These are phyloP conservation scores for Nyleta sp. DNA, from an alignment of 2,888 invertebrate genomes.

Conservation along the genomic window DNA sequence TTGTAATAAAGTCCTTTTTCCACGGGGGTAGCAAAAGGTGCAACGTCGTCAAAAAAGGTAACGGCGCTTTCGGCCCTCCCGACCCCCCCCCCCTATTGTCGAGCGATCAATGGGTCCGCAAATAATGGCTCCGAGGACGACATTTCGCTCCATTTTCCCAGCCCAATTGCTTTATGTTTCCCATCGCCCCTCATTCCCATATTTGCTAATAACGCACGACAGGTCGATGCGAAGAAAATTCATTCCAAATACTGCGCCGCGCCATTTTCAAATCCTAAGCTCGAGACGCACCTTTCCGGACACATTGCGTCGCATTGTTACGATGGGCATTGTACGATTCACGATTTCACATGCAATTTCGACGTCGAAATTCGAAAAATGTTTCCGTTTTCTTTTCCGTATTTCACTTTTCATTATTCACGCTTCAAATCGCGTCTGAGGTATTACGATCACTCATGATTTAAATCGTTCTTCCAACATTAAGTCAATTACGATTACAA, in stretches of 20 bases:
- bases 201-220: slow-evolving; percentile 49
- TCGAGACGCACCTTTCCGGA: slow-evolving; percentile 11
- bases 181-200: slow-evolving; percentile 31
- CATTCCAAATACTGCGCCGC: slow-evolving; percentile 11
- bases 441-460: too few relatives aligned
- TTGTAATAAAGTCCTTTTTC: slow-evolving; percentile 25
- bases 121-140: slow-evolving; percentile 37
- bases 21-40: slow-evolving; percentile 16
- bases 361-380: too few relatives aligned
- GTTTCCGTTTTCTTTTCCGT: too few relatives aligned
- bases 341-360: too few relatives aligned
- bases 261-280: slow-evolving; percentile 29
- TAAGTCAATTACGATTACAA: too few relatives aligned
- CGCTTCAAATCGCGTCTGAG: too few relatives aligned
- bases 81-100: slow-evolving; percentile 28
- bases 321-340: too few relatives aligned
- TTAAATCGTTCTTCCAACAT: too few relatives aligned
- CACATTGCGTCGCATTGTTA: not conserved
- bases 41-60: slow-evolving; percentile 36
- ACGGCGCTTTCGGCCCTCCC: slow-evolving; percentile 17
- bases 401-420: too few relatives aligned
- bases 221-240: slow-evolving; percentile 44
- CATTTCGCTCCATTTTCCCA: slow-evolving; percentile 40
- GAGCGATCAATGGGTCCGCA: slow-evolving; percentile 34
- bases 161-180: slow-evolving; percentile 27